phyloP scores from a whole-genome alignment of 1,140 invertebrate species.

The Drosophila bipectinata region DNA sequence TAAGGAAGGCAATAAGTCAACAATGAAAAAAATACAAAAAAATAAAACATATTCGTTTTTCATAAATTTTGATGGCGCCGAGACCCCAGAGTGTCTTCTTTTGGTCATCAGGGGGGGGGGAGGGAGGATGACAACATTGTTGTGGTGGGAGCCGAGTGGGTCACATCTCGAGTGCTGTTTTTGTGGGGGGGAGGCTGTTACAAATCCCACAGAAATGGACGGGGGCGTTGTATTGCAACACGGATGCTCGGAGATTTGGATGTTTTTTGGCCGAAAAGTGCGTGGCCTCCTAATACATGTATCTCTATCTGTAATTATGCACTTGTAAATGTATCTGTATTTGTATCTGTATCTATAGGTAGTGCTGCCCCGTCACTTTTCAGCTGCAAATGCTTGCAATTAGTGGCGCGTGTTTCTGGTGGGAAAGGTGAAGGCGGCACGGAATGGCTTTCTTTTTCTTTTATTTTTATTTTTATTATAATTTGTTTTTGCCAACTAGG shows the following conservation, averaged over 20 bases:
- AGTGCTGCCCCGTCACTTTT: constrained; percentile 1
- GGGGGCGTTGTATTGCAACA: constrained; percentile 63
- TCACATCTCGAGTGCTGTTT: constrained; percentile 11
- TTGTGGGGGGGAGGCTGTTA: constrained; percentile 12
- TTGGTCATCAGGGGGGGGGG: constrained; percentile 5
- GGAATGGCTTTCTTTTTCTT: not conserved
- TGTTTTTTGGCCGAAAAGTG: not conserved
- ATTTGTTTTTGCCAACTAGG: constrained; percentile 21
- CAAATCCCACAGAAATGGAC: constrained; percentile 24
- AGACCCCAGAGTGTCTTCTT: constrained; percentile 38
- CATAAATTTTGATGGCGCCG: constrained; percentile 25
- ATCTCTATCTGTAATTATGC: constrained; percentile 1
- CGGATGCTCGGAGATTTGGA: no score
- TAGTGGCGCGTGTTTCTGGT: constrained; percentile 61
- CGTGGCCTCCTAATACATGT: constrained; percentile 29
- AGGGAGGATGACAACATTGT: constrained; percentile 13
- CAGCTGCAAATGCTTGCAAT: constrained; percentile 45
- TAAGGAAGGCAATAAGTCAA: constrained; percentile 36
- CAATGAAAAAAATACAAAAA: constrained; percentile 6
- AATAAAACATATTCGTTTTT: constrained; percentile 33
- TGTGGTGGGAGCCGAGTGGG: constrained; percentile 51
- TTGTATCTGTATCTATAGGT: not conserved
- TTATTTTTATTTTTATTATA: no score
- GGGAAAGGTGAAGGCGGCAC: constrained; percentile 41
- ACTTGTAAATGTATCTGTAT: constrained; percentile 2